These are phyloP conservation scores for Heloderma charlesbogerti DNA, from an alignment of 2,113 vertebrate species.

Conservation along the genomic window DNA sequence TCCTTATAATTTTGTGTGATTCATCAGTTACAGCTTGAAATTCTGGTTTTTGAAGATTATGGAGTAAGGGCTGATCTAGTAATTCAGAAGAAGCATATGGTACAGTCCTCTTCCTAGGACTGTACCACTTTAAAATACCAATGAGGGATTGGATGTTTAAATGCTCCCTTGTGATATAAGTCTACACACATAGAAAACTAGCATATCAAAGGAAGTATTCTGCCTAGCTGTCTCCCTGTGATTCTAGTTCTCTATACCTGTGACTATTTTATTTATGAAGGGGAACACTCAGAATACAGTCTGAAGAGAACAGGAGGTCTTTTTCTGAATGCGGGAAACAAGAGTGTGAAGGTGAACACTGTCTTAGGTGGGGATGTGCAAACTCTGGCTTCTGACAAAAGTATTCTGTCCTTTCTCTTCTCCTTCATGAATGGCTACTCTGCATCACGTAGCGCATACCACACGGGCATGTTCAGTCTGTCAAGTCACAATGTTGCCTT, in stretches of 20 bases:
- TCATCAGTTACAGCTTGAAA: not conserved
- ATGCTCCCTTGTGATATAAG: not conserved
- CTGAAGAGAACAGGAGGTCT: too few species aligned
- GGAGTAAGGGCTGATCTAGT: not conserved
- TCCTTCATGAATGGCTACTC: not conserved
- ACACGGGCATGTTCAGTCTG: not conserved
- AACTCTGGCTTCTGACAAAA: not conserved
- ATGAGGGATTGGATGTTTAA: not conserved
- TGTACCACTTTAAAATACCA: not conserved
- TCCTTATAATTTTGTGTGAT: not conserved
- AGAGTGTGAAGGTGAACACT: not conserved
- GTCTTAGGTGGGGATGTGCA: fast-evolving
- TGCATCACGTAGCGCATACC: fast-evolving
- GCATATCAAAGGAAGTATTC: too few species aligned
- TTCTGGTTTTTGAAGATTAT: not conserved
- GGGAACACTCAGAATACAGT: not conserved
- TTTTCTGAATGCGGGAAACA: not conserved
- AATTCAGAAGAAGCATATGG: not conserved
- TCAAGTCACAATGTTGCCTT: not conserved
- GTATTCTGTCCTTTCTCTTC: not conserved
- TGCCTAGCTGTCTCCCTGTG: not conserved
- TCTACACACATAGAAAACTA: not conserved
- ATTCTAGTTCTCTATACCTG: not conserved
- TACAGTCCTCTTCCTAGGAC: not conserved
- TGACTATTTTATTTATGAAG: not conserved